Conservation (phyloP, 1,140 invertebrate species). For the Lepidurus apus region DNA sequence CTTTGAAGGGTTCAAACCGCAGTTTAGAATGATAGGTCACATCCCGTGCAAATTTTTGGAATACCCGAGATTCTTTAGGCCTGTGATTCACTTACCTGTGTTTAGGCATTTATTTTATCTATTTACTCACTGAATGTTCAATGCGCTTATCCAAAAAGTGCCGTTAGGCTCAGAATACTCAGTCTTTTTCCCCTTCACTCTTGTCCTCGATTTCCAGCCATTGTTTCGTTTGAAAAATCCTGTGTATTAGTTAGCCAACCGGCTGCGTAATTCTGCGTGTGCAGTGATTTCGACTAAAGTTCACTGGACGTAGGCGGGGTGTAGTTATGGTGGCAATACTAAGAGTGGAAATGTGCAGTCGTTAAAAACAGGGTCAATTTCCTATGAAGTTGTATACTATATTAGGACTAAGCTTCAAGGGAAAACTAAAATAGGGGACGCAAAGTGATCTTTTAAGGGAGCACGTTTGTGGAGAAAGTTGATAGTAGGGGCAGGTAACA, state of each 20-base stretch:
- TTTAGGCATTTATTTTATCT: no score
- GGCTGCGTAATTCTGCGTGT: not conserved
- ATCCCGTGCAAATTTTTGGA: no score
- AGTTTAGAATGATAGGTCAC: no score
- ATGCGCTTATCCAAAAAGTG: not conserved
- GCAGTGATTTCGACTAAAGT: not conserved
- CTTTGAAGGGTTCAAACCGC: no score
- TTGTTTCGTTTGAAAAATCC: not conserved
- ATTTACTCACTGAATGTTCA: not conserved
- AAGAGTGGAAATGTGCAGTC: not conserved
- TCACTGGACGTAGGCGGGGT: no score
- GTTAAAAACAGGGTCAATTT: not conserved
- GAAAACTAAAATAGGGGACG: not conserved
- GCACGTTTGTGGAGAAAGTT: slow-evolving; percentile 9
- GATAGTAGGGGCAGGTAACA: not conserved
- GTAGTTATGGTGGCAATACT: no score
- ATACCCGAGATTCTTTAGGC: no score
- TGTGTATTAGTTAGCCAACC: not conserved
- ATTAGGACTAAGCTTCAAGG: not conserved
- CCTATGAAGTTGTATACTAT: not conserved
- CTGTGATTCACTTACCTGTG: no score
- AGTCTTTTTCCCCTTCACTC: not conserved
- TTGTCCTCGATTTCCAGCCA: slow-evolving; percentile 18
- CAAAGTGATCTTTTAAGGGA: not conserved
- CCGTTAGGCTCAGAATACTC: not conserved